Conservation (phyloP, 2,113 vertebrate species). For the Irena cyanogastra region DNA sequence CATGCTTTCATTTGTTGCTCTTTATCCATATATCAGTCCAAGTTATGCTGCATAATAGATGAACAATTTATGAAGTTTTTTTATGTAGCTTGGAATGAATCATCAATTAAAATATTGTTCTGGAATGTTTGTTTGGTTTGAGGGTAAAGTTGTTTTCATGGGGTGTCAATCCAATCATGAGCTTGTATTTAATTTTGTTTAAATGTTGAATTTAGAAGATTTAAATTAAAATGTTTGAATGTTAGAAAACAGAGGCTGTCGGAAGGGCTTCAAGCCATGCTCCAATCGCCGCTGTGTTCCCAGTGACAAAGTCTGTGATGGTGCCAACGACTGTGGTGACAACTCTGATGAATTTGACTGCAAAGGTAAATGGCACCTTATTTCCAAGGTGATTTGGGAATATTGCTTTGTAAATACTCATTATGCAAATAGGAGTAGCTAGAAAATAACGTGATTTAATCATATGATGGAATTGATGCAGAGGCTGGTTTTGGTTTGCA, state of each 20-base stretch:
- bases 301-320: slow-evolving; percentile 85
- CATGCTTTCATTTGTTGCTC: not conserved
- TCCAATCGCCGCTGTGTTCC: slow-evolving; percentile 86
- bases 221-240: no score
- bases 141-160: not conserved
- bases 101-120: not conserved
- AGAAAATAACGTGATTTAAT: not conserved
- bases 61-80: not conserved
- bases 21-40: not conserved
- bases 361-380: slow-evolving; percentile 79
- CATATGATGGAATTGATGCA: not conserved
- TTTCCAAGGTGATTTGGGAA: not conserved
- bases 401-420: not conserved
- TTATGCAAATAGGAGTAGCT: not conserved
- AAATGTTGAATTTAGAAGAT: no score
- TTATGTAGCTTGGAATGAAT: not conserved
- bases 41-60: not conserved
- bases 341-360: slow-evolving; percentile 92
- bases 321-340: slow-evolving; percentile 92
- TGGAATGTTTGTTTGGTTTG: not conserved
- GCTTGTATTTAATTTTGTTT: not conserved
- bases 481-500: not conserved
- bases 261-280: slow-evolving; percentile 86
- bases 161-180: not conserved
- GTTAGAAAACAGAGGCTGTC: slow-evolving; percentile 94